Evolutionary conservation across 2,888 invertebrate species (phyloP).

Genomic region (Ceriagrion tenellum): DNA sequence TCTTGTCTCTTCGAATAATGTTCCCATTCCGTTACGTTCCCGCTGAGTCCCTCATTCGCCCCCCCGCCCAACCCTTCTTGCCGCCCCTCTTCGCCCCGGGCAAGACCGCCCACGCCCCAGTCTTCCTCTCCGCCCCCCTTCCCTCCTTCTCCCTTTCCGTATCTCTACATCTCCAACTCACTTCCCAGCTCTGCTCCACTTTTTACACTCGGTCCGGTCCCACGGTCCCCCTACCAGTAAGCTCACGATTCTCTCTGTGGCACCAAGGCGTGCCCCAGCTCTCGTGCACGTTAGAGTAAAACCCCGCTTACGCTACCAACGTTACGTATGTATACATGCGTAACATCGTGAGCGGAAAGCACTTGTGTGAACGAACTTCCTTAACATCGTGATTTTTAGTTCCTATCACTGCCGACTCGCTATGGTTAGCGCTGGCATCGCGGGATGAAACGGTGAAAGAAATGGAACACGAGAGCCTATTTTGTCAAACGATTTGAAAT

Average conservation of each 20-base stretch:
- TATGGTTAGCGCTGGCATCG: too few species aligned
- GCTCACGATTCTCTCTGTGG: not conserved
- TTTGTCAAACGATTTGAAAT: too few species aligned
- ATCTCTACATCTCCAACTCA: not conserved
- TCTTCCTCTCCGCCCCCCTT: not conserved
- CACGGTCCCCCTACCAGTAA: not conserved
- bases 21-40: conserved; percentile 13
- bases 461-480: too few species aligned
- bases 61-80: not conserved
- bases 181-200: not conserved
- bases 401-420: too few species aligned
- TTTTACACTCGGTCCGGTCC: not conserved
- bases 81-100: not conserved
- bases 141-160: conserved; percentile 17
- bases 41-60: too few species aligned
- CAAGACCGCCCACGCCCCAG: not conserved
- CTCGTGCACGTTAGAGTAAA: too few species aligned
- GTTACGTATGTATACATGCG: too few species aligned
- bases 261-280: not conserved
- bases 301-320: too few species aligned
- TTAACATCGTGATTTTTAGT: too few species aligned
- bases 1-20: conserved; percentile 2
- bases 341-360: too few species aligned
- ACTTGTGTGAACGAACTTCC: too few species aligned
- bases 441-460: too few species aligned